Evolutionary conservation across 2,888 invertebrate genomes (phyloP).

Genomic region (Neoscelio sp.): DNA sequence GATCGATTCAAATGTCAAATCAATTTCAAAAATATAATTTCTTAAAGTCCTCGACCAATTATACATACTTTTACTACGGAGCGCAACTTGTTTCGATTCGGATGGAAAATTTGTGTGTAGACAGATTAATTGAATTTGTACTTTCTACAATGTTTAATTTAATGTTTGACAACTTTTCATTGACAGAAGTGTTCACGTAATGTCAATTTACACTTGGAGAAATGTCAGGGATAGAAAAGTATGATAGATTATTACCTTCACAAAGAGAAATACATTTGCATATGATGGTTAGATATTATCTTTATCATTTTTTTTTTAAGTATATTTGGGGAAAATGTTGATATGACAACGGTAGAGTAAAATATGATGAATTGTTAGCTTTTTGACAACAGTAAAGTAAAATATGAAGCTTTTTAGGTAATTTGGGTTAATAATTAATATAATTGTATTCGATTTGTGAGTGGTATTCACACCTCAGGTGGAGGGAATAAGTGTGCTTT

Average conservation of each 20-base stretch:
- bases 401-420: no score
- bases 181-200: not conserved
- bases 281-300: no score
- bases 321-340: no score
- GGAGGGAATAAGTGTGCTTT: no score
- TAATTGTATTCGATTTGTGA: no score
- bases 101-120: not conserved
- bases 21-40: slow-evolving; percentile 9
- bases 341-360: no score
- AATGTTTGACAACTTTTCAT: not conserved
- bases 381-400: no score
- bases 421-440: no score
- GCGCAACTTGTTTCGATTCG: not conserved
- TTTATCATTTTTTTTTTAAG: no score
- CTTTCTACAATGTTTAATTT: not conserved
- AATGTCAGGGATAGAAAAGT: not conserved
- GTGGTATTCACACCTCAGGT: no score
- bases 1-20: slow-evolving; percentile 12
- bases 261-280: not conserved
- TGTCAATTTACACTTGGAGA: slow-evolving; percentile 1
- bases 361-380: no score
- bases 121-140: slow-evolving; percentile 1
- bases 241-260: not conserved
- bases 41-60: not conserved
- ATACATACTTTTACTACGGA: not conserved